A percentile compares a stretch with the other conserved stretches of the same genome.
Evolutionary conservation across 2,113 vertebrate genomes (phyloP).

Genomic region (Hucho hucho): DNA sequence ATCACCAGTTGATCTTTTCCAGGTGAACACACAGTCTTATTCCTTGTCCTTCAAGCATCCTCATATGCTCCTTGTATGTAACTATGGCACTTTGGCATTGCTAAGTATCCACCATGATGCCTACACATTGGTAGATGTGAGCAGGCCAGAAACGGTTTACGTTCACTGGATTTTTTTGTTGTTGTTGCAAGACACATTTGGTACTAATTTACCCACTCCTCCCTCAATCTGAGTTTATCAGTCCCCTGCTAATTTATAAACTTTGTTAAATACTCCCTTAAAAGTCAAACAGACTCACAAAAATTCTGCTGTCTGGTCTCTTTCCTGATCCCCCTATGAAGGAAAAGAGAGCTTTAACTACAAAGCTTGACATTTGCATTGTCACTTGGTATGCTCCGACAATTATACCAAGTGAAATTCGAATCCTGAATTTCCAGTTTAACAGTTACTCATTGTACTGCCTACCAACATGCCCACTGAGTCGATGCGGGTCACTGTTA

Average conservation of each 20-base stretch:
- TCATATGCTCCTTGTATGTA: constrained; percentile 12
- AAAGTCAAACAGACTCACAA: constrained; percentile 9
- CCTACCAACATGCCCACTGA: no score
- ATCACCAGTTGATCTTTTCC: constrained; percentile 26
- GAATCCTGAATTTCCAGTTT: no score
- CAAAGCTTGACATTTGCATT: background rate
- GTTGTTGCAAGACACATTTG: constrained; percentile 55
- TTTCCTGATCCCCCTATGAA: background rate
- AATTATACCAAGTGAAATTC: no score
- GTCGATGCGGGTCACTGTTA: no score
- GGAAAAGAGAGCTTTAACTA: no score
- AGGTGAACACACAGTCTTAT: constrained; percentile 24
- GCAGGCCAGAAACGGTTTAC: background rate
- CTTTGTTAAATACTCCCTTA: constrained; percentile 42
- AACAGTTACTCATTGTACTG: no score
- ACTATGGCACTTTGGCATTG: constrained; percentile 7
- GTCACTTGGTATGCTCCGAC: no score
- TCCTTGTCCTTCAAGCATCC: constrained; percentile 17
- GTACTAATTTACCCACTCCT: constrained; percentile 48
- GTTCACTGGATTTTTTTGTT: background rate
- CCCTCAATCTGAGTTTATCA: constrained; percentile 46
- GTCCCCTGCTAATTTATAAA: constrained; percentile 64
- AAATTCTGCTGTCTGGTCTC: constrained; percentile 24
- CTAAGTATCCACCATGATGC: constrained; percentile 12
- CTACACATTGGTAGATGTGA: background rate